These are phyloP conservation scores for Bolinopsis microptera DNA, from an alignment of 37 sponge, comb jelly and placozoan species.

Conservation along the genomic window DNA sequence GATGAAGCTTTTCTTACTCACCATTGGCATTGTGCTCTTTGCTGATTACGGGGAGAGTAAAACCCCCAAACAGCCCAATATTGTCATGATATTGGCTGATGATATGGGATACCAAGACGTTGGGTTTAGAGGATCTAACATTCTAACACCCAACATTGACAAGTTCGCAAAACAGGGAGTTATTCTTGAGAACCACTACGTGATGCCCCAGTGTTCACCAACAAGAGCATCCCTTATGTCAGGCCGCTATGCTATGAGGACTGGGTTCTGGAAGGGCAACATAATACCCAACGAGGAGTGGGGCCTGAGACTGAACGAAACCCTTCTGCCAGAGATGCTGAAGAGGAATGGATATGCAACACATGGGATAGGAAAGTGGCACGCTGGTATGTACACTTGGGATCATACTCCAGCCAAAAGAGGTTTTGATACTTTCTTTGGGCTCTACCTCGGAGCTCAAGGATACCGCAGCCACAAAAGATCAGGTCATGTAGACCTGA, in stretches of 20 bases:
- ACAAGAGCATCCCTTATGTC: conserved; percentile 1
- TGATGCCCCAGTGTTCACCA: conserved; percentile 54
- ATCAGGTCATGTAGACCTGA: neutral
- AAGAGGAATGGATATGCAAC: conserved; percentile 29
- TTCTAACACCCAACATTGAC: conserved; percentile 29
- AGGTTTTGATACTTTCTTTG: conserved; percentile 55
- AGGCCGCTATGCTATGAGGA: conserved; percentile 32
- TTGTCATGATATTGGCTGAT: conserved; percentile 28
- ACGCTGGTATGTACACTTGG: neutral
- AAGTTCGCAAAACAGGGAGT: conserved; percentile 27
- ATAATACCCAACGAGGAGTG: conserved; percentile 15
- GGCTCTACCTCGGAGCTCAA: neutral
- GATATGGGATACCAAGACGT: conserved; percentile 59
- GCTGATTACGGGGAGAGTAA: no score
- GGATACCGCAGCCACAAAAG: conserved; percentile 11
- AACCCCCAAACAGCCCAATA: conserved; percentile 9
- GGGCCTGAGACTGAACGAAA: conserved; percentile 37
- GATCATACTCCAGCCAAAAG: conserved; percentile 7
- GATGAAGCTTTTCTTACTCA: no score
- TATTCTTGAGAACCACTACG: conserved; percentile 59
- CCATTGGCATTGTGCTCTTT: no score
- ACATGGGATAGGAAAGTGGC: conserved; percentile 61
- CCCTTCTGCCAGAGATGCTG: conserved; percentile 9
- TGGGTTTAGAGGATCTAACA: conserved; percentile 30
- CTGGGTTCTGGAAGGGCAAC: conserved; percentile 31